Percentiles rank a stretch among this genome's conserved stretches.
These are phyloP conservation scores for Forbesichthys papilliferus DNA, from an alignment of 2,113 vertebrate species.

Conservation along the genomic window DNA sequence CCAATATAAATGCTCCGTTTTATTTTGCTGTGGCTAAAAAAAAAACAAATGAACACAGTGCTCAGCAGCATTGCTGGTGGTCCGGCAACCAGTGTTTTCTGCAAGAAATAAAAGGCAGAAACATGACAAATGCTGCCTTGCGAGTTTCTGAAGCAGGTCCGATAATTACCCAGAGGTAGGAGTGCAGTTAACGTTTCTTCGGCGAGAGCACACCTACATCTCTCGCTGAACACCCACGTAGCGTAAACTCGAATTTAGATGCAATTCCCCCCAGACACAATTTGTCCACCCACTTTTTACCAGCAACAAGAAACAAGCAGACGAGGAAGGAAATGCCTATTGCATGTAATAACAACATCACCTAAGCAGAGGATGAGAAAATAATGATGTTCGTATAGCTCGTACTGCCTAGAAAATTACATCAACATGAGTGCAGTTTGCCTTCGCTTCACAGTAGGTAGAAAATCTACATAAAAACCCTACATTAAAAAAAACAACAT, in stretches of 20 bases:
- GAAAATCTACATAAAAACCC: too few species aligned
- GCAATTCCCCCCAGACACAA: neutral
- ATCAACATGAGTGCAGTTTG: too few species aligned
- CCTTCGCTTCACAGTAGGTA: too few species aligned
- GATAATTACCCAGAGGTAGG: too few species aligned
- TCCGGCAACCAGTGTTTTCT: conserved; percentile 17
- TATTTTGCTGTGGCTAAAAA: neutral
- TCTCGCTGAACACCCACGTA: neutral
- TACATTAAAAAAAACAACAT: too few species aligned
- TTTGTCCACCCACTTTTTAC: neutral
- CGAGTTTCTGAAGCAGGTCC: neutral
- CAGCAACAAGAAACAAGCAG: conserved; percentile 4
- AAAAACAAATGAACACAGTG: neutral
- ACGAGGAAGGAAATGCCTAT: neutral
- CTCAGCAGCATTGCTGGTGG: conserved; percentile 5
- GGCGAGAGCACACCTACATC: neutral
- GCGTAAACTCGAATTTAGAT: conserved; percentile 6
- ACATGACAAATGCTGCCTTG: conserved; percentile 18
- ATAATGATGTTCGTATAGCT: neutral
- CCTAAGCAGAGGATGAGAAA: neutral
- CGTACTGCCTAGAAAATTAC: too few species aligned
- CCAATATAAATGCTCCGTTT: neutral
- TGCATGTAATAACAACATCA: neutral
- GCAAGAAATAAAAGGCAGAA: conserved; percentile 16
- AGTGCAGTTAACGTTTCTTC: too few species aligned